Conservation (phyloP, 2,797 vertebrate species). For the Moxostoma hubbsi region DNA sequence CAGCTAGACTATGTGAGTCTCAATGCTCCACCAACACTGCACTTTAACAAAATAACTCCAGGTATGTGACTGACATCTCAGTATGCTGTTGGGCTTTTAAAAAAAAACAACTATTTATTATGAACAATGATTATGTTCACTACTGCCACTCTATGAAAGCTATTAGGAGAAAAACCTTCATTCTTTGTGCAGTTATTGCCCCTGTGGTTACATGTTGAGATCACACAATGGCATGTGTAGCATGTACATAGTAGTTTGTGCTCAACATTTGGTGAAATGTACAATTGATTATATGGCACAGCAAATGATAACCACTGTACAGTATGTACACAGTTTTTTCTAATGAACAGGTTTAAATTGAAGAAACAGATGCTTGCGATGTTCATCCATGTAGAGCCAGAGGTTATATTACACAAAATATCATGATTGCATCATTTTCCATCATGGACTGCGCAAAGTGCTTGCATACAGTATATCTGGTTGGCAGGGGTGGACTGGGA, state of each 20-base stretch:
- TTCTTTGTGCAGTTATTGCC: constrained; percentile 4
- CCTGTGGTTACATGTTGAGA: constrained; percentile 19
- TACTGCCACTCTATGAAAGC: constrained; percentile 5
- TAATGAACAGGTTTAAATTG: neutral
- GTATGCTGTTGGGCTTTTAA: constrained; percentile 40
- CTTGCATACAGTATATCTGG: neutral
- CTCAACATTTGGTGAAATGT: neutral
- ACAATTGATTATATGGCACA: constrained; percentile 25
- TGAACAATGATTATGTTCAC: constrained; percentile 13
- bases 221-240: constrained; percentile 23
- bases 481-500: neutral
- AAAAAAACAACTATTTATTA: constrained; percentile 34
- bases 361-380: neutral
- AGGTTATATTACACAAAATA: neutral
- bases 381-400: neutral
- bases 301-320: neutral
- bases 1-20: too few species aligned
- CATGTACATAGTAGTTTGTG: neutral
- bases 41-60: constrained; percentile 3
- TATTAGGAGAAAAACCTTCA: constrained; percentile 26
- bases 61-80: constrained; percentile 37
- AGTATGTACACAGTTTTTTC: neutral
- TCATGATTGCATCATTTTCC: neutral
- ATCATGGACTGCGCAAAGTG: neutral
- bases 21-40: neutral